Evolutionary conservation across 1,140 invertebrate species (phyloP).

Genomic region (Megalonaias nervosa): DNA sequence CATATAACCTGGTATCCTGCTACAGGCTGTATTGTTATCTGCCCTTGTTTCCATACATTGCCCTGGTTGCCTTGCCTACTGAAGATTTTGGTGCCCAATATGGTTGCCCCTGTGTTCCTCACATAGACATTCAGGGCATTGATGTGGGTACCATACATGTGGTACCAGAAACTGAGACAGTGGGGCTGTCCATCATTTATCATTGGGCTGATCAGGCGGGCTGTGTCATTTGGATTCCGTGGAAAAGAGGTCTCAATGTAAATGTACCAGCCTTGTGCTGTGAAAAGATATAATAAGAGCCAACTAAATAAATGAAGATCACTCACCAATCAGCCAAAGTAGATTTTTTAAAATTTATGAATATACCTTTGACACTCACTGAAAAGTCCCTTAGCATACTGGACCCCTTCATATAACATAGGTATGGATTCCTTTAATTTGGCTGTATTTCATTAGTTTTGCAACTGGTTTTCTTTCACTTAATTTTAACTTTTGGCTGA

Average conservation of each 20-base stretch:
- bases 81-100: conserved; percentile 47
- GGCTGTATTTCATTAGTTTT: neutral
- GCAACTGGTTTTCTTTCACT: neutral
- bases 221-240: conserved; percentile 74
- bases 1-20: conserved; percentile 18
- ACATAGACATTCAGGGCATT: conserved; percentile 48
- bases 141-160: conserved; percentile 68
- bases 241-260: conserved; percentile 57
- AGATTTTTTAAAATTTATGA: neutral
- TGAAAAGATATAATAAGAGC: neutral
- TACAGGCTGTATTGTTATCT: conserved; percentile 38
- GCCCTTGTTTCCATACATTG: conserved; percentile 56
- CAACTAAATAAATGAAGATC: neutral
- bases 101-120: conserved; percentile 4
- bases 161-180: conserved; percentile 68
- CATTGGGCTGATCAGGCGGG: conserved; percentile 77
- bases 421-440: neutral
- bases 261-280: conserved; percentile 61
- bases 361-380: too few relatives aligned
- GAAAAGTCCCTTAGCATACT: too few relatives aligned
- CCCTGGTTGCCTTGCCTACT: conserved; percentile 52
- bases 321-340: neutral
- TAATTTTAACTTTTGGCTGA: neutral
- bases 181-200: conserved; percentile 38
- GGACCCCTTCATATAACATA: too few relatives aligned